phyloP scores from a whole-genome alignment of 2,113 vertebrate genomes.

The Toxostoma redivivum region DNA sequence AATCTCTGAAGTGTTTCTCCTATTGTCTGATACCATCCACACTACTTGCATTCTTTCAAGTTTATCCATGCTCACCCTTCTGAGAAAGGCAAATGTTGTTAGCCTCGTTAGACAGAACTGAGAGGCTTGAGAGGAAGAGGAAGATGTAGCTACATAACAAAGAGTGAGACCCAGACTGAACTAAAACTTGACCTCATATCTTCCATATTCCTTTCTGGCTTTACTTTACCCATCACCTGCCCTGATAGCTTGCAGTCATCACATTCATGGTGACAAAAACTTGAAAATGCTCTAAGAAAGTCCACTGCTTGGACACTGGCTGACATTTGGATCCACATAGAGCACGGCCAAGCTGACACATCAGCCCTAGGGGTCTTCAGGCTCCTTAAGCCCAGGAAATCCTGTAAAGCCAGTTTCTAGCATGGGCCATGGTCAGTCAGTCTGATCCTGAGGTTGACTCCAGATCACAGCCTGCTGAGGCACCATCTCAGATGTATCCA shows the following conservation, averaged over 20 bases:
- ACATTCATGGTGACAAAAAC: not conserved
- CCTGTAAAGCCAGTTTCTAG: not conserved
- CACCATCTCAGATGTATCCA: not conserved
- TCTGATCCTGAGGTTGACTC: not conserved
- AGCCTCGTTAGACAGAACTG: not conserved
- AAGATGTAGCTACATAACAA: not conserved
- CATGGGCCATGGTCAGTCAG: not conserved
- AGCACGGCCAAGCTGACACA: accelerated
- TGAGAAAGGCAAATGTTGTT: not conserved
- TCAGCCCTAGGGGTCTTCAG: not conserved
- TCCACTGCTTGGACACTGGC: not conserved
- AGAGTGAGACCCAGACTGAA: not conserved
- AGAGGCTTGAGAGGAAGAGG: not conserved
- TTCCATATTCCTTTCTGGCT: not conserved
- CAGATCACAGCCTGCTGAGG: not conserved
- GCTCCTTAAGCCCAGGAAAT: not conserved
- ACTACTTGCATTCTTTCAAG: not conserved
- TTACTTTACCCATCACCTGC: not conserved
- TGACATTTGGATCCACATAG: not conserved
- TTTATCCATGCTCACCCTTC: not conserved
- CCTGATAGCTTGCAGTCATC: not conserved
- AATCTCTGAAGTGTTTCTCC: not conserved
- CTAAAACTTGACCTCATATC: not conserved
- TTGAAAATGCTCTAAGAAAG: not conserved
- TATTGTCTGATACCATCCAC: not conserved